phyloP scores from a whole-genome alignment of 2,888 invertebrate species.

The Drepana falcataria region DNA sequence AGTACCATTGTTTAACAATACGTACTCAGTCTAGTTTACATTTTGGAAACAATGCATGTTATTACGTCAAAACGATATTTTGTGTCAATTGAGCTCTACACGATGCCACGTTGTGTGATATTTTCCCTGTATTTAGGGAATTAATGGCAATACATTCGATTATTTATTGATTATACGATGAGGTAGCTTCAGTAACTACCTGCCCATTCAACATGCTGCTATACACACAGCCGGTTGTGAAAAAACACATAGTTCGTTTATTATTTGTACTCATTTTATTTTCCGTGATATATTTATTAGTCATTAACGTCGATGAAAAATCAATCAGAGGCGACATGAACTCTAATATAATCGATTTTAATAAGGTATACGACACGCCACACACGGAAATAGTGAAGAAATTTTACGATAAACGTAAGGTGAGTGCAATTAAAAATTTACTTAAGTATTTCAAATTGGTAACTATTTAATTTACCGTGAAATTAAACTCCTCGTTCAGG shows the following conservation, averaged over 20 bases:
- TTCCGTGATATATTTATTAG: background rate
- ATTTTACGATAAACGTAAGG: slow-evolving; percentile 32
- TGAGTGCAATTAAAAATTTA: slow-evolving; percentile 16
- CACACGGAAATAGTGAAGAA: slow-evolving; percentile 12
- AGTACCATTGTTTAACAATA: background rate
- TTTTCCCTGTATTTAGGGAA: too few species aligned
- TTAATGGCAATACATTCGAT: background rate
- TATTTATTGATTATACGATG: too few species aligned
- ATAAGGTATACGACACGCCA: background rate
- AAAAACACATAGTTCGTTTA: background rate
- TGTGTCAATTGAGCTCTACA: background rate
- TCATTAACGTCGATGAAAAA: background rate
- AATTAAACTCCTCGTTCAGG: slow-evolving; percentile 1
- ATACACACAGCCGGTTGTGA: background rate
- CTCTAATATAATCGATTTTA: background rate
- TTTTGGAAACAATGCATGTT: slow-evolving; percentile 7
- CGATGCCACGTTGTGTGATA: too few species aligned
- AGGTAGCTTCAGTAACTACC: background rate
- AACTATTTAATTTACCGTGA: too few species aligned
- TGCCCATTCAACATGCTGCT: background rate
- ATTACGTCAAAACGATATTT: background rate
- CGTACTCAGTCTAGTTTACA: background rate
- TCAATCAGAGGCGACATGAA: background rate
- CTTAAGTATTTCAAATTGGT: background rate
- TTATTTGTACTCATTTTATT: background rate